Evolutionary conservation across 2,797 vertebrate genomes (phyloP).

Genomic region (Falco columbarius): DNA sequence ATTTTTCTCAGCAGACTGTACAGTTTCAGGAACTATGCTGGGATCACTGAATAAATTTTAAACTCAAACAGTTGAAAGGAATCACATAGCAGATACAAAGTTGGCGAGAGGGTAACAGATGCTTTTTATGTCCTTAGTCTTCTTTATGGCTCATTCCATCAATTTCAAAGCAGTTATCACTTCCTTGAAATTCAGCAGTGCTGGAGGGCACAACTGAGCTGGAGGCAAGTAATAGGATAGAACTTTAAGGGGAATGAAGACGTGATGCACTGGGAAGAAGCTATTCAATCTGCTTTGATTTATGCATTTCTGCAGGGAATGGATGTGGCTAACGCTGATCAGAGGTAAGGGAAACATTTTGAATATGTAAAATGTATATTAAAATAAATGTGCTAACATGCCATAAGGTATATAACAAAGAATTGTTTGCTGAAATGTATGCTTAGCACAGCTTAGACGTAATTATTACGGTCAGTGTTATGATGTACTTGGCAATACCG

Average conservation of each 20-base stretch:
- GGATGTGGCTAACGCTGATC: background rate
- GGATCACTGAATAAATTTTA: background rate
- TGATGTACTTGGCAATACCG: background rate
- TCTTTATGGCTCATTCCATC: background rate
- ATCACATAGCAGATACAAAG: background rate
- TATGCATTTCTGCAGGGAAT: background rate
- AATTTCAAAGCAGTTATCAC: background rate
- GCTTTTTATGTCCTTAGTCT: background rate
- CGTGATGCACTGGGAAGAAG: background rate
- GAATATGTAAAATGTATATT: background rate
- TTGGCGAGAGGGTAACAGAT: background rate
- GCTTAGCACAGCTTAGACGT: background rate
- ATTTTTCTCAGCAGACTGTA: background rate
- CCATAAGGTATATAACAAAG: background rate
- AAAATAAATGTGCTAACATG: background rate
- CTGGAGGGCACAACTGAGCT: background rate
- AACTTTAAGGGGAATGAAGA: background rate
- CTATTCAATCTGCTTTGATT: background rate
- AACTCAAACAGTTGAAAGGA: background rate
- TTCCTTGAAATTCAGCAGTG: background rate
- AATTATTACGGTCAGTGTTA: background rate
- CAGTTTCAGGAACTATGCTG: background rate
- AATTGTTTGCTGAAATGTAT: background rate
- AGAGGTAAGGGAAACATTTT: background rate
- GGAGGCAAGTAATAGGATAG: background rate